These are phyloP conservation scores for Tiliqua scincoides DNA, from an alignment of 2,113 vertebrate genomes.

Conservation along the genomic window DNA sequence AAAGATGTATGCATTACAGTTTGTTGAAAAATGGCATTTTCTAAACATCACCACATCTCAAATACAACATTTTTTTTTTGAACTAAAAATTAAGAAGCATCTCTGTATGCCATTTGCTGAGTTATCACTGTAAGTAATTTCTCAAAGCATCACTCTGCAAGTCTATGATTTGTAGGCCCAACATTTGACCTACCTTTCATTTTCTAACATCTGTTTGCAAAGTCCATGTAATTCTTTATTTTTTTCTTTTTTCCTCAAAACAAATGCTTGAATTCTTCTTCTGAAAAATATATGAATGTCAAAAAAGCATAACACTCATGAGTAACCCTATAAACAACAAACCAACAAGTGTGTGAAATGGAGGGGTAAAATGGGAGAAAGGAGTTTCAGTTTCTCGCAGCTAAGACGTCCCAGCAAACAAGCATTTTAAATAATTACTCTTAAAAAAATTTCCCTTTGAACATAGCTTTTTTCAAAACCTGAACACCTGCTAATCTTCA, in stretches of 20 bases:
- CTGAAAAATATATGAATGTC: conserved; percentile 70
- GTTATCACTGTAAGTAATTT: not conserved
- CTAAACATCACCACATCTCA: not conserved
- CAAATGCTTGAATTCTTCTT: conserved; percentile 68
- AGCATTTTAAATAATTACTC: conserved; percentile 2
- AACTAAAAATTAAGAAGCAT: not conserved
- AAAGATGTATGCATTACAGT: not conserved
- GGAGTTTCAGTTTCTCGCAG: not conserved
- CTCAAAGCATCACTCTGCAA: not conserved
- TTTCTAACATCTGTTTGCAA: conserved; percentile 69
- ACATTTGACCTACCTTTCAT: conserved; percentile 68
- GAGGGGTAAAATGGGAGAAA: conserved; percentile 8
- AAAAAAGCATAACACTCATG: conserved; percentile 62
- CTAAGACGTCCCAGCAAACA: not conserved
- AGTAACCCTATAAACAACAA: conserved; percentile 58
- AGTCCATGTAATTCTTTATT: conserved; percentile 66
- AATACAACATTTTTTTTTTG: not conserved
- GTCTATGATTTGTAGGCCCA: conserved; percentile 51
- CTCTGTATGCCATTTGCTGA: conserved; percentile 9
- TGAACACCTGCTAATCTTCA: not conserved
- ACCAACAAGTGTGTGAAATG: conserved; percentile 30
- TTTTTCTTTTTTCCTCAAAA: conserved; percentile 66
- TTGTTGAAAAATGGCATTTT: not conserved
- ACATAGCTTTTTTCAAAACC: conserved; percentile 30
- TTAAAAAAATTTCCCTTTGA: conserved; percentile 25